phyloP scores from a whole-genome alignment of 92 coral and sea anemone species.

The Palythoa grandis region DNA sequence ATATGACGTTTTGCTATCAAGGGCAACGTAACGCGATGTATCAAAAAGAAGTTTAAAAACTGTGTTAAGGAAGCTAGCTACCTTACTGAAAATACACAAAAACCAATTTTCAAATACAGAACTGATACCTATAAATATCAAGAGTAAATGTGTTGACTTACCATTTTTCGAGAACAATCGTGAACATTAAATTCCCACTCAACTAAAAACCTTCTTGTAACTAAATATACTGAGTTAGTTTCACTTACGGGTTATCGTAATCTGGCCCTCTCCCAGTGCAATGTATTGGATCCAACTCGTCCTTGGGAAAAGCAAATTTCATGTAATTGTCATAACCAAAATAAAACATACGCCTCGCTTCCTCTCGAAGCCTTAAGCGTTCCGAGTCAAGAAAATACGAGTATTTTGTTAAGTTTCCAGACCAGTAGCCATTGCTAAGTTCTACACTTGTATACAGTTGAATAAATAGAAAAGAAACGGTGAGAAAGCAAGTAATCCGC shows the following conservation, averaged over 20 bases:
- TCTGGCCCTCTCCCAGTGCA: constrained; percentile 99
- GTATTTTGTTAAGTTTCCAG: constrained; percentile 55
- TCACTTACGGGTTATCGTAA: constrained; percentile 87
- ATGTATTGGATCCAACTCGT: constrained; percentile 96
- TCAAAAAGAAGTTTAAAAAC: too few relatives aligned
- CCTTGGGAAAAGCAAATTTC: constrained; percentile 93
- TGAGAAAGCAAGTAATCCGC: background rate
- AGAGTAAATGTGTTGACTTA: too few relatives aligned
- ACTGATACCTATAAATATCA: too few relatives aligned
- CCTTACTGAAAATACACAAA: too few relatives aligned
- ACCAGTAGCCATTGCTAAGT: constrained; percentile 27
- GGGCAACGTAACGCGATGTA: too few relatives aligned
- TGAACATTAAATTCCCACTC: too few relatives aligned
- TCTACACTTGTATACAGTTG: constrained; percentile 11
- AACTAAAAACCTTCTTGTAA: background rate
- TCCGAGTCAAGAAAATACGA: constrained; percentile 81
- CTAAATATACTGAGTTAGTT: background rate
- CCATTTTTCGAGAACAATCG: too few relatives aligned
- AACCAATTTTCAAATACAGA: too few relatives aligned
- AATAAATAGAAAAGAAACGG: constrained; percentile 9
- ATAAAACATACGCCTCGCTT: constrained; percentile 91
- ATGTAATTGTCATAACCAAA: constrained; percentile 95
- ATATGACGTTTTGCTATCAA: too few relatives aligned
- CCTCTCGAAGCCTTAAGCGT: constrained; percentile 77
- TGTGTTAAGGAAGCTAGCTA: too few relatives aligned